Percentiles rank a stretch among this genome's conserved stretches.
Evolutionary conservation across 2,888 invertebrate genomes (phyloP).

Genomic region (Drosophila percnosoma): DNA sequence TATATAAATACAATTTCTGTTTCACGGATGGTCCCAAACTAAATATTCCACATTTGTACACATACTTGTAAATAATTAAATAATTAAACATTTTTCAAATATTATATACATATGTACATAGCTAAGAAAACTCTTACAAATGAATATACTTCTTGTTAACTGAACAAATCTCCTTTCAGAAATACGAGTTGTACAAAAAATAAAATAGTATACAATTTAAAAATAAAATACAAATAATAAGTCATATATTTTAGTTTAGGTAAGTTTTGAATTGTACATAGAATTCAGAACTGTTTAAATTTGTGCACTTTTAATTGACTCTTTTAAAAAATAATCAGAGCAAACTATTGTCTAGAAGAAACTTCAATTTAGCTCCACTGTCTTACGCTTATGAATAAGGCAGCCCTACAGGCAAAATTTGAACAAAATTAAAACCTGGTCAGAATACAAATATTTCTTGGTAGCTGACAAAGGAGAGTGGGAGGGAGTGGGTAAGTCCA

Average conservation of each 20-base stretch:
- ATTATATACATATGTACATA: neutral
- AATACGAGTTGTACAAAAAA: neutral
- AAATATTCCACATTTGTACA: neutral
- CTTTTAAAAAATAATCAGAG: neutral
- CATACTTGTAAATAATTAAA: neutral
- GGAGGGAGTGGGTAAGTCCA: neutral
- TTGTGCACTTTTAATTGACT: neutral
- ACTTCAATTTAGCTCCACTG: neutral
- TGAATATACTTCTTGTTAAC: too few relatives aligned
- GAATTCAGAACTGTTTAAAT: neutral
- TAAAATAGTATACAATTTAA: too few relatives aligned
- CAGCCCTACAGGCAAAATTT: neutral
- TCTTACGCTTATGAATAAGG: neutral
- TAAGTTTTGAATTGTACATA: too few relatives aligned
- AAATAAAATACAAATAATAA: too few relatives aligned
- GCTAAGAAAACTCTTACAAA: neutral
- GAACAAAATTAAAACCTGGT: neutral
- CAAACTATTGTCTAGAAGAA: neutral
- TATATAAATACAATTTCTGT: neutral
- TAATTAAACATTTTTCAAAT: neutral
- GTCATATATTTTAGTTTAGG: too few relatives aligned
- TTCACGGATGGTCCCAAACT: neutral
- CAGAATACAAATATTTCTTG: neutral
- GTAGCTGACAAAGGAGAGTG: neutral
- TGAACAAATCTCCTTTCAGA: too few relatives aligned